Base-by-base conservation (phyloP, 2,113 vertebrate species). In the Anas platyrhynchos region DNA sequence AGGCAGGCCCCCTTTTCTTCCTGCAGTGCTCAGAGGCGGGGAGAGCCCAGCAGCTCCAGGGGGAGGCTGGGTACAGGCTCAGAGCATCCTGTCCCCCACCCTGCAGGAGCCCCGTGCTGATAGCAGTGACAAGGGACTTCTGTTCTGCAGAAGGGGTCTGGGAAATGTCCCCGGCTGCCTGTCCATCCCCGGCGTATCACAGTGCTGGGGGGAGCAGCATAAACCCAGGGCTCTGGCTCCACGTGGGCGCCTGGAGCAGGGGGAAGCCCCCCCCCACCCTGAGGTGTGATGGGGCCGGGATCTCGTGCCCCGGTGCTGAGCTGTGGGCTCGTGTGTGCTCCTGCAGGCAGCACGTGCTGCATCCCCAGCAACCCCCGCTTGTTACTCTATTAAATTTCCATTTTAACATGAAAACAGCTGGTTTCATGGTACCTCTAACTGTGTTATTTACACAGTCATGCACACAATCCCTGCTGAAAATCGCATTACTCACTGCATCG, bases 391-490 rank as follows among this genome's bases (percentile, higher is more conserved):
- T 94, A 96, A 89, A 90, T 97, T 96, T 92, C 88, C 91, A 93
- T 96, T 96, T 96, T 93, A 94, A 92, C 16, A 4, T 91, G 94
- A 91, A 95, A 97, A 93, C 94, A 96, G 94, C 94, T 95, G 96
- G 93, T 96, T 96, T 97, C 96, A 95, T 44, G 94, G 94, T 94
- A 65, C 74, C 79, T 97, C 86, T 94, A 54, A 73, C 91, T 95
- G 94, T 89, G 82, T 93, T 96, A 93, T 95, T 97, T 92, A 91
- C 95, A 96, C 79, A 95, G 94, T 95, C 96, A 95, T 71, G 84
- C 90, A 79, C 78, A 82, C 90, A 95, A 72, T 93, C 69, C 72
- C 93, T 65, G 78, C 88, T 95, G 94, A 88, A 97, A 96, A 82
- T 82, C 22, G 3, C 12, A 12, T 88, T 92, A 55, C 58, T 56